Evolutionary conservation across 64 coral and sea anemone genomes (phyloP).

Genomic region (Montipora capricornis): DNA sequence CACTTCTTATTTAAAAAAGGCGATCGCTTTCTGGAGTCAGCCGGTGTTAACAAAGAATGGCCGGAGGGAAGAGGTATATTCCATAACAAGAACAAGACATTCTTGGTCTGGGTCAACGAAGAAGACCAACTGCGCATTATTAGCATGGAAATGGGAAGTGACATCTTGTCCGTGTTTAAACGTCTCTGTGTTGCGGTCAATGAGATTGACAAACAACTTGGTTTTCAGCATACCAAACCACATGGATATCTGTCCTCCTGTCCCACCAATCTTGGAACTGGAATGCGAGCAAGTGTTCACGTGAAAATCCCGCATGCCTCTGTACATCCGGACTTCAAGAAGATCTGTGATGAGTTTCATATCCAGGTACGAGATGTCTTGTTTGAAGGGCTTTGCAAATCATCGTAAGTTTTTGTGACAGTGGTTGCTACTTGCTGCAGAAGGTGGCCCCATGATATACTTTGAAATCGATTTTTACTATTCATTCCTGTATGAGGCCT

Average conservation of each 20-base stretch:
- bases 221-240: conserved; percentile 64
- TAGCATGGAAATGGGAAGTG: conserved; percentile 93
- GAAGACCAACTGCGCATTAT: conserved; percentile 97
- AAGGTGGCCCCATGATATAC: no score
- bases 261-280: conserved; percentile 93
- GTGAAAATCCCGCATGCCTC: conserved; percentile 87
- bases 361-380: conserved; percentile 55
- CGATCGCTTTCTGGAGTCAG: conserved; percentile 92
- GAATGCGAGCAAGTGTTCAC: conserved; percentile 94
- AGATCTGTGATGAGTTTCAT: conserved; percentile 83
- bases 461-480: no score
- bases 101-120: conserved; percentile 96
- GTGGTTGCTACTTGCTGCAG: no score
- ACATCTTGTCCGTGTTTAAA: conserved; percentile 84
- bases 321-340: conserved; percentile 84
- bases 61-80: conserved; percentile 94
- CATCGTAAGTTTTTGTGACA: neutral
- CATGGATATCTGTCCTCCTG: conserved; percentile 91
- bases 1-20: conserved; percentile 98
- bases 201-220: conserved; percentile 72
- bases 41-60: conserved; percentile 91
- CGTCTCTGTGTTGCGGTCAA: conserved; percentile 84
- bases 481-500: no score
- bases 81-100: conserved; percentile 89
- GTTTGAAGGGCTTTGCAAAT: neutral